phyloP scores from a whole-genome alignment of 2,113 vertebrate species.

The Hyaena hyaena region DNA sequence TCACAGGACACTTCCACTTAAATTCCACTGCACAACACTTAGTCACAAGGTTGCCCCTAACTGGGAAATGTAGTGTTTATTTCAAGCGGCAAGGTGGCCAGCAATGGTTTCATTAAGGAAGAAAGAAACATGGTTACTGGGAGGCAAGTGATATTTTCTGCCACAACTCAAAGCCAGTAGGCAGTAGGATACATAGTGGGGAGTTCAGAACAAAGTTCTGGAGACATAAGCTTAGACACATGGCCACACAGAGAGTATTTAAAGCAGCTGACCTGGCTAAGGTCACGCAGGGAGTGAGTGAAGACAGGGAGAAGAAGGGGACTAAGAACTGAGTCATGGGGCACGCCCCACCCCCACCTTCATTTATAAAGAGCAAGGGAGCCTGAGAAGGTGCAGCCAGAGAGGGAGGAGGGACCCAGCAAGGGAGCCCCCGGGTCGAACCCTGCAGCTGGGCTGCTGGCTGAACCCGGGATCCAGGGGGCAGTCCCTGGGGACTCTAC shows the following conservation, averaged over 20 bases:
- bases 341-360: too few relatives aligned
- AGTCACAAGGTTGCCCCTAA: neutral
- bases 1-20: neutral
- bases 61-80: neutral
- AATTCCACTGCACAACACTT: neutral
- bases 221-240: neutral
- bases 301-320: neutral
- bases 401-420: too few relatives aligned
- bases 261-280: neutral
- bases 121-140: neutral
- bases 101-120: neutral
- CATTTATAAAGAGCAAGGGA: neutral
- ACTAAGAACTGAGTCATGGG: neutral
- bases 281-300: too few relatives aligned
- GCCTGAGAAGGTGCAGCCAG: neutral
- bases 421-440: neutral
- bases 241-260: too few relatives aligned
- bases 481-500: fast-evolving
- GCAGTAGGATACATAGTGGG: neutral
- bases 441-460: neutral
- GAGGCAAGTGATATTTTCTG: neutral
- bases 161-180: neutral
- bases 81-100: neutral
- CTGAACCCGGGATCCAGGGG: too few relatives aligned
- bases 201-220: neutral